These are phyloP conservation scores for Dasysyrphus albostriatus DNA, from an alignment of 2,888 invertebrate genomes.

Conservation along the genomic window DNA sequence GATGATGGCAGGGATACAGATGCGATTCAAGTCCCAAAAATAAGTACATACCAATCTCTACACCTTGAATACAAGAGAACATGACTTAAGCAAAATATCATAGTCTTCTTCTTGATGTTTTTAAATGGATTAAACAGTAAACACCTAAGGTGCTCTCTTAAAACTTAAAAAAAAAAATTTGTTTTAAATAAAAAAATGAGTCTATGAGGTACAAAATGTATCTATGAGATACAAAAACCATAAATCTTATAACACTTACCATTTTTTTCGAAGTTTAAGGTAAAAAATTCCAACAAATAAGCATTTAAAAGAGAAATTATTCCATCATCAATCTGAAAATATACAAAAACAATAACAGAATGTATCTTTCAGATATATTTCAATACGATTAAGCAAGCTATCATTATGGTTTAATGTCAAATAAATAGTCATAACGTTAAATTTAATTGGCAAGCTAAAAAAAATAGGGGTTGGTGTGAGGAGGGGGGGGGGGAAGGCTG, in stretches of 20 bases:
- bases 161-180: constrained; percentile 21
- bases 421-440: constrained; percentile 66
- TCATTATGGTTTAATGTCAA: constrained; percentile 68
- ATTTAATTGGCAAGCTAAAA: constrained; percentile 54
- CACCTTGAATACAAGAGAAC: constrained; percentile 51
- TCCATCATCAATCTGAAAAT: constrained; percentile 55
- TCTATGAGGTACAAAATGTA: not conserved
- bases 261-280: not conserved
- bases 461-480: not conserved
- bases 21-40: constrained; percentile 61
- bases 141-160: constrained; percentile 8
- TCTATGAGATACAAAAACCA: not conserved
- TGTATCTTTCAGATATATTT: constrained; percentile 43
- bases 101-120: not conserved
- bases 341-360: constrained; percentile 24
- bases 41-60: constrained; percentile 38
- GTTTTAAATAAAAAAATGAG: not conserved
- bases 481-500: no score
- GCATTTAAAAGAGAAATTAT: not conserved
- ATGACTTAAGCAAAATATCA: not conserved
- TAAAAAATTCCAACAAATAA: not conserved
- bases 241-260: not conserved
- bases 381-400: constrained; percentile 36
- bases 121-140: not conserved
- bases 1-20: not conserved